These are phyloP conservation scores for Zosterops lateralis DNA, from an alignment of 2,113 vertebrate species.

Conservation along the genomic window DNA sequence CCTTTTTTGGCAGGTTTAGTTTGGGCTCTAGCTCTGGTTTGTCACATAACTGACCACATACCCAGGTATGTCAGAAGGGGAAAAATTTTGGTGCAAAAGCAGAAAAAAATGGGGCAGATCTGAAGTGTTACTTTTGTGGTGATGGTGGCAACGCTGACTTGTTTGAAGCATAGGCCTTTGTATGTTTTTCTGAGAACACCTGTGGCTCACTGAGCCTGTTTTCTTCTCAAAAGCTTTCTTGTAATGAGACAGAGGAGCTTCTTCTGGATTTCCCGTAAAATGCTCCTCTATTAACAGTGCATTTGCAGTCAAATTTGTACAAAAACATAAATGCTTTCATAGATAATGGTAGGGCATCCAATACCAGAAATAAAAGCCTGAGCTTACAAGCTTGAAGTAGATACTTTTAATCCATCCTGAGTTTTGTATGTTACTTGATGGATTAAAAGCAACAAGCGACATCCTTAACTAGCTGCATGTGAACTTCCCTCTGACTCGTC, in stretches of 20 bases:
- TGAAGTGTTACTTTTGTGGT: background rate
- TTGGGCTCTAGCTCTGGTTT: background rate
- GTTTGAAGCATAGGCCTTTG: background rate
- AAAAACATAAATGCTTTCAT: background rate
- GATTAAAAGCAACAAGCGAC: accelerated
- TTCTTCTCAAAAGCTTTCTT: background rate
- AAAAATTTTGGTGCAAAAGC: background rate
- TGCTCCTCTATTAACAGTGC: background rate
- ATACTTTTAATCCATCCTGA: background rate
- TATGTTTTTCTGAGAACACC: background rate
- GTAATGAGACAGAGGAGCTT: background rate
- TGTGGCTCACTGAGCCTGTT: background rate
- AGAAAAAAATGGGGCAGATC: background rate
- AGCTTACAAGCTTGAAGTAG: background rate
- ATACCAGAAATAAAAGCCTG: background rate
- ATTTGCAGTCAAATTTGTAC: background rate
- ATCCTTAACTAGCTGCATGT: background rate
- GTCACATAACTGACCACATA: accelerated
- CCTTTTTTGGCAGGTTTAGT: background rate
- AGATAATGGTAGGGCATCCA: background rate
- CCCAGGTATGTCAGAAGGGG: background rate
- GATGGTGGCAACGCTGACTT: background rate
- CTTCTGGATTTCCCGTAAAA: background rate
- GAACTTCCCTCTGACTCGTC: background rate
- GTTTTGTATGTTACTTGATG: background rate